phyloP scores from a whole-genome alignment of 1,140 invertebrate genomes.

The Laupala kohalensis region DNA sequence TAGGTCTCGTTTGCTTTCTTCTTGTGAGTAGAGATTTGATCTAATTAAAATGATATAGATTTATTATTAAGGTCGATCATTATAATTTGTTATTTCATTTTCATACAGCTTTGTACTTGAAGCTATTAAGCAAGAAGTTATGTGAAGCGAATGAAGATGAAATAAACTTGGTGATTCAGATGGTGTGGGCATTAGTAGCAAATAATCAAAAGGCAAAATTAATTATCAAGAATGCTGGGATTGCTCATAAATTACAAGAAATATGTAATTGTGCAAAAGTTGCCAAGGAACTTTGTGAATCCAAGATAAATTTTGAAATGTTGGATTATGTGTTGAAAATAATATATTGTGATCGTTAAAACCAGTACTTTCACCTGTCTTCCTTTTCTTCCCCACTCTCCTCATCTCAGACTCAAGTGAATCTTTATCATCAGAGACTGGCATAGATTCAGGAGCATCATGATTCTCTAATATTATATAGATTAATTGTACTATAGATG shows the following conservation, averaged over 20 bases:
- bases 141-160: conserved; percentile 23
- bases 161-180: conserved; percentile 23
- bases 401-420: too few relatives aligned
- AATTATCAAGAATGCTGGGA: conserved; percentile 25
- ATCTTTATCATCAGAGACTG: too few relatives aligned
- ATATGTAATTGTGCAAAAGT: conserved; percentile 16
- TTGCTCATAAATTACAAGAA: conserved; percentile 25
- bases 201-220: conserved; percentile 32
- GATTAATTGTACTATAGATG: too few relatives aligned
- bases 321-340: not conserved
- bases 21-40: conserved; percentile 19
- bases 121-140: conserved; percentile 23
- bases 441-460: too few relatives aligned
- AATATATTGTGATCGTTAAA: not conserved
- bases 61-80: too few relatives aligned
- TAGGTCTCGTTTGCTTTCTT: conserved; percentile 24
- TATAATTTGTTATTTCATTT: too few relatives aligned
- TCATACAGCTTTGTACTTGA: conserved; percentile 25
- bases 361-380: too few relatives aligned
- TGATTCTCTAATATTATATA: too few relatives aligned
- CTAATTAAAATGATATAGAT: not conserved
- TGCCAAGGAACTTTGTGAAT: not conserved
- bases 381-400: too few relatives aligned
- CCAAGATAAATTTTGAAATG: not conserved
- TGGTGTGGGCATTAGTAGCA: conserved; percentile 29